Evolutionary conservation across 2,797 vertebrate genomes (phyloP).

Genomic region (Coreius guichenoti): DNA sequence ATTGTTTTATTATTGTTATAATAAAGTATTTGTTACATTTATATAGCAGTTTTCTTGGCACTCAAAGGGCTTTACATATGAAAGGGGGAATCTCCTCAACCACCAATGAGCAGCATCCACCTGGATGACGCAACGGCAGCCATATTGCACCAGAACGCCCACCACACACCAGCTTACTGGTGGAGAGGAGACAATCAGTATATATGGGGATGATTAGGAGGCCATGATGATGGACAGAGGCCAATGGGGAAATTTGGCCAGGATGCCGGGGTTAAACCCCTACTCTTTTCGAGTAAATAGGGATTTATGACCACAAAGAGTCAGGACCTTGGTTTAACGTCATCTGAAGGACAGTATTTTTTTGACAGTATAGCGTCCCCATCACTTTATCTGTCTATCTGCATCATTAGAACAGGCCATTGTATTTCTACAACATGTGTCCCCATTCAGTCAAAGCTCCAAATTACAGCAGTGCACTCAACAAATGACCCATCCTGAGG

Average conservation of each 20-base stretch:
- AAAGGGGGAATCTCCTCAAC: background rate
- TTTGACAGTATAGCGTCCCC: background rate
- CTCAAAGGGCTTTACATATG: too few relatives aligned
- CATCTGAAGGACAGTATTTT: too few relatives aligned
- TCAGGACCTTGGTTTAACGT: background rate
- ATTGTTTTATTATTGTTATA: too few relatives aligned
- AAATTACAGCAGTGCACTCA: background rate
- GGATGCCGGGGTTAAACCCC: background rate
- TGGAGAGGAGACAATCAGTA: background rate
- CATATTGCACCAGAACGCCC: background rate
- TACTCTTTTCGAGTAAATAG: background rate
- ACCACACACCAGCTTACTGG: background rate
- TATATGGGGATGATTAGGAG: background rate
- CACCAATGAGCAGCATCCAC: background rate
- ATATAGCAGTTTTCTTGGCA: too few relatives aligned
- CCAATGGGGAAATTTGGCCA: background rate
- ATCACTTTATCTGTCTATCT: background rate
- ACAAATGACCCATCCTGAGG: background rate
- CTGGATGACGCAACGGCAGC: background rate
- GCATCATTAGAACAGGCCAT: slow-evolving; percentile 19
- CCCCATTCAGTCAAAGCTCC: slow-evolving; percentile 17
- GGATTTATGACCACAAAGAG: background rate
- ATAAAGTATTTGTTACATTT: too few relatives aligned
- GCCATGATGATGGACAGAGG: background rate
- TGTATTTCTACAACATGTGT: slow-evolving; percentile 34